These are phyloP conservation scores for Steinernema hermaphroditum DNA, from an alignment of 2,888 invertebrate genomes.

Conservation along the genomic window DNA sequence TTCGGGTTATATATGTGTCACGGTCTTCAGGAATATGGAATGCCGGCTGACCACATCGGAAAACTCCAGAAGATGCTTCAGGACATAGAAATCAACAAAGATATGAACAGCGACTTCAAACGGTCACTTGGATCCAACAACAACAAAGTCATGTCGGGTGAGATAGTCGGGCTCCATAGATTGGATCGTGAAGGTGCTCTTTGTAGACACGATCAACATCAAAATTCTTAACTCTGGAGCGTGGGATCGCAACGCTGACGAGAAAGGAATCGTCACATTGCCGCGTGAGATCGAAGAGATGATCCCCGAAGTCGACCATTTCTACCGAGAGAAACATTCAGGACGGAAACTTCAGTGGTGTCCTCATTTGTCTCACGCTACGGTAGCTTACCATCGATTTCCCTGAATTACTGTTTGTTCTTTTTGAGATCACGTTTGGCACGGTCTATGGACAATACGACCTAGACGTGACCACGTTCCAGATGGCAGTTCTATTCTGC, in stretches of 20 bases:
- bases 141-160: constrained; percentile 49
- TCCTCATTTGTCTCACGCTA: constrained; percentile 99
- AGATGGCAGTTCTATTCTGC: constrained; percentile 97
- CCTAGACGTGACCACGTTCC: constrained; percentile 97
- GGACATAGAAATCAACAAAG: constrained; percentile 96
- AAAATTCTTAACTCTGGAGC: constrained; percentile 98
- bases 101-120: constrained; percentile 89
- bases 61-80: constrained; percentile 89
- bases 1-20: neutral
- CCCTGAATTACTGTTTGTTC: constrained; percentile 21
- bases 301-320: constrained; percentile 97
- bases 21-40: constrained; percentile 87
- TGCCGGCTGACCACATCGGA: constrained; percentile 99
- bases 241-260: constrained; percentile 88
- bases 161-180: neutral
- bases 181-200: neutral
- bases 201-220: constrained; percentile 79
- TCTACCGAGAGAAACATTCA: constrained; percentile 94
- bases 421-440: constrained; percentile 80
- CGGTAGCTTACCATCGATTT: constrained; percentile 69
- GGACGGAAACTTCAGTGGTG: constrained; percentile 97
- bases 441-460: constrained; percentile 91
- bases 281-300: constrained; percentile 97
- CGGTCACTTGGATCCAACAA: constrained; percentile 44
- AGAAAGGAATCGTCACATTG: constrained; percentile 89